Percentiles rank a stretch among this genome's conserved stretches.
These are phyloP conservation scores for Tethya wilhelma DNA, from an alignment of 37 sponge, comb jelly and placozoan genomes.

Conservation along the genomic window DNA sequence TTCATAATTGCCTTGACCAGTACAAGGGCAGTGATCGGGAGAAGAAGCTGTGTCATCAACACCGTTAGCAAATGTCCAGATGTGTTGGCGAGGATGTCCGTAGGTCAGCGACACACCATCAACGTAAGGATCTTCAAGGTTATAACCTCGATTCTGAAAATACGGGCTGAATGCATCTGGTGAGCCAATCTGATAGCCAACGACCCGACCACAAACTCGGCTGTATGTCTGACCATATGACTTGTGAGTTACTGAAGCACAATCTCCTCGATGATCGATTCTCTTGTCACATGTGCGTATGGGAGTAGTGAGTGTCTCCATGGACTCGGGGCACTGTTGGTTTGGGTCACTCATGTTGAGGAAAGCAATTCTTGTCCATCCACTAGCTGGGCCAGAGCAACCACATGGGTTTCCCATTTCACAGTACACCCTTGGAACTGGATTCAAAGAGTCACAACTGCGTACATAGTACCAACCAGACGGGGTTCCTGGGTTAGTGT, in stretches of 20 bases:
- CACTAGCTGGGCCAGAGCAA: background rate
- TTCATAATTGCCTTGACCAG: too few species aligned
- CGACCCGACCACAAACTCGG: background rate
- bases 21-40: background rate
- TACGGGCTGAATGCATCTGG: background rate
- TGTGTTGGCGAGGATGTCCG: background rate
- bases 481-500: background rate
- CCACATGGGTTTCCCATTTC: background rate
- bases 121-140: background rate
- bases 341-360: background rate
- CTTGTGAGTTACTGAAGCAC: background rate
- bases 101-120: background rate
- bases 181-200: background rate
- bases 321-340: background rate
- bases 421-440: background rate
- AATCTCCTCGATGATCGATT: background rate
- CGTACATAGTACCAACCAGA: background rate
- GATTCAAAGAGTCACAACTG: constrained; percentile 4
- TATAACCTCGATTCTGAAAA: background rate
- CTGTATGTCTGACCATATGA: background rate
- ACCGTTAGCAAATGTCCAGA: background rate
- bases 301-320: background rate
- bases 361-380: background rate
- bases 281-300: background rate
- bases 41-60: background rate